A percentile compares a stretch with the other conserved stretches of the same genome.
Evolutionary conservation across 2,888 invertebrate genomes (phyloP).

Genomic region (Melitaea athalia): DNA sequence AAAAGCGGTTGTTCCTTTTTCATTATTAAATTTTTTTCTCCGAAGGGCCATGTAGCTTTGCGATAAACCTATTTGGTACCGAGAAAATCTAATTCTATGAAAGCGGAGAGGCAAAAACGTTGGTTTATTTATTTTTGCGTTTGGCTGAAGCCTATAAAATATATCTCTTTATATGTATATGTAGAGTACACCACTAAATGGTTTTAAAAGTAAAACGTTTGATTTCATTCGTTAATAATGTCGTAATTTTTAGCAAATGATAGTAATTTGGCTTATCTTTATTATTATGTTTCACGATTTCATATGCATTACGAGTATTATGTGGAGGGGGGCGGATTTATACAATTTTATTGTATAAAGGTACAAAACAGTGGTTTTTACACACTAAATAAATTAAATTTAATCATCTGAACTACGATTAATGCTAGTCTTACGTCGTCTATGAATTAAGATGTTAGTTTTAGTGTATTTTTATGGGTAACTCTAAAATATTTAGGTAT

Average conservation of each 20-base stretch:
- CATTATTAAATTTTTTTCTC: neutral
- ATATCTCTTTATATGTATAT: neutral
- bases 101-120: neutral
- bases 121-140: neutral
- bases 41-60: neutral
- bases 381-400: too few species aligned
- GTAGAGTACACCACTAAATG: neutral
- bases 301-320: too few species aligned
- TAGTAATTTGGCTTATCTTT: constrained; percentile 8
- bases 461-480: too few species aligned
- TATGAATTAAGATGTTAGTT: too few species aligned
- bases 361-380: too few species aligned
- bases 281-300: neutral
- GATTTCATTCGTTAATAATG: neutral
- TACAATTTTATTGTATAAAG: too few species aligned
- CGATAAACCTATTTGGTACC: neutral
- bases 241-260: neutral
- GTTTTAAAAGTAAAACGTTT: neutral
- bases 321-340: too few species aligned
- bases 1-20: neutral
- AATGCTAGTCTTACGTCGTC: too few species aligned
- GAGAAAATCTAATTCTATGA: neutral
- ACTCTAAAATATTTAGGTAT: too few species aligned
- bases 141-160: neutral
- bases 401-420: too few species aligned